Evolutionary conservation across 2,113 vertebrate species (phyloP), one percentile per base, ranked within the genome.

Genomic region (Myotis brandtii): DNA sequence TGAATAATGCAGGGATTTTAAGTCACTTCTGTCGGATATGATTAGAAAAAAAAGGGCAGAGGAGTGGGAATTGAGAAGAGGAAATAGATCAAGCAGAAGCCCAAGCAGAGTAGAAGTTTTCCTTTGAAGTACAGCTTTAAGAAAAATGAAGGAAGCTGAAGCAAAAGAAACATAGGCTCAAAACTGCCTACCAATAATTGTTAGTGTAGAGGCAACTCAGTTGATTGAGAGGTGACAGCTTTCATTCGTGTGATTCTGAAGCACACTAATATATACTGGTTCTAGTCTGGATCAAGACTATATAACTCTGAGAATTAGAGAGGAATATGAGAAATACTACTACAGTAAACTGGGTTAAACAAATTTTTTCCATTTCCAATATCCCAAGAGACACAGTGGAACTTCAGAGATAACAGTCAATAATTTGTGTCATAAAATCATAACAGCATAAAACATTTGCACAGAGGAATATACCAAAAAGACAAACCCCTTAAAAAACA

Each of bases 281-380:
- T 81, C 62, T 43, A 72, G 87, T 59, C 30, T 69, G 48, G 72
- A 77, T 25, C 37, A 69, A 67, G 46, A 52, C 37, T 79, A 14
- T 79, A 5, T 77, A 67, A 66, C 50, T 84, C 14, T 72, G 14
- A 94, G 40, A 85, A 62, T 16, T 90, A 34, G 84, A 34, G 25
- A 62, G 64, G 64, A 90, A 66, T 85, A 21, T 94, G 72, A 79
- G 50, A 94, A 88, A 72, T 81, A 52, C 54, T 73, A 64, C 54
- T 73, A 64, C 67, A 88, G 67, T 66, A 30, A 88, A 91, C 18
- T 79, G 43, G 20, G 10, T 77, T 91, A 94, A 90, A 79, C n/a
- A 79, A 77, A 86, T 14, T 23, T 56, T 77, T 93, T 92, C 73
- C 32, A 70, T 69, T 93, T 93, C 32, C 80, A 79, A 79, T 69